phyloP scores from a whole-genome alignment of 2,888 invertebrate species.

The Pyrochroa serraticornis region DNA sequence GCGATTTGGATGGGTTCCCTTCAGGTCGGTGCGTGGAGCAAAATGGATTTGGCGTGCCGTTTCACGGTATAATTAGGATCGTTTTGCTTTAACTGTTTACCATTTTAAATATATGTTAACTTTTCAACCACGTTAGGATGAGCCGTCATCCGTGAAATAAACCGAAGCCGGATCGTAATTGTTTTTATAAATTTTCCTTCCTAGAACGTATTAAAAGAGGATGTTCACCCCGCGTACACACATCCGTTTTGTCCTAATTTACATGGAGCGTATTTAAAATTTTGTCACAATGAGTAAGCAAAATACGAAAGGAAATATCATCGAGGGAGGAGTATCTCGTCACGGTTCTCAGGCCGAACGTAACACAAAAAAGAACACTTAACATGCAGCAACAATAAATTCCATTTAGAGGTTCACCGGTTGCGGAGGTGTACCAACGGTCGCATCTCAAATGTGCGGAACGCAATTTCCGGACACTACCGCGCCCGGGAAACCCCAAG shows the following conservation, averaged over 20 bases:
- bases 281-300: constrained; percentile 33
- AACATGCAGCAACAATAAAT: constrained; percentile 7
- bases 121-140: constrained; percentile 26
- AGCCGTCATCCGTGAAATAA: constrained; percentile 28
- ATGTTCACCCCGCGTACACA: constrained; percentile 31
- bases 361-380: constrained; percentile 12
- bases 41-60: constrained; percentile 2
- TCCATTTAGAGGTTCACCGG: constrained; percentile 11
- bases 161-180: constrained; percentile 23
- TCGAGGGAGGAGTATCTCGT: constrained; percentile 18
- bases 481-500: no score
- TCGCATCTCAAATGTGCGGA: constrained; percentile 3
- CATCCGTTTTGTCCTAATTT: constrained; percentile 31
- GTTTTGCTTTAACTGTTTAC: constrained; percentile 15
- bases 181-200: constrained; percentile 27
- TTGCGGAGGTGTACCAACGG: constrained; percentile 15
- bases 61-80: constrained; percentile 17
- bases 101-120: constrained; percentile 28
- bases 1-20: constrained; percentile 3
- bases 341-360: constrained; percentile 15
- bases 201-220: constrained; percentile 25
- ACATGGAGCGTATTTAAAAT: constrained; percentile 27
- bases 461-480: neutral
- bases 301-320: constrained; percentile 29
- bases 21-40: neutral